These are phyloP conservation scores for Synergus gifuensis DNA, from an alignment of 2,888 invertebrate species.

Conservation along the genomic window DNA sequence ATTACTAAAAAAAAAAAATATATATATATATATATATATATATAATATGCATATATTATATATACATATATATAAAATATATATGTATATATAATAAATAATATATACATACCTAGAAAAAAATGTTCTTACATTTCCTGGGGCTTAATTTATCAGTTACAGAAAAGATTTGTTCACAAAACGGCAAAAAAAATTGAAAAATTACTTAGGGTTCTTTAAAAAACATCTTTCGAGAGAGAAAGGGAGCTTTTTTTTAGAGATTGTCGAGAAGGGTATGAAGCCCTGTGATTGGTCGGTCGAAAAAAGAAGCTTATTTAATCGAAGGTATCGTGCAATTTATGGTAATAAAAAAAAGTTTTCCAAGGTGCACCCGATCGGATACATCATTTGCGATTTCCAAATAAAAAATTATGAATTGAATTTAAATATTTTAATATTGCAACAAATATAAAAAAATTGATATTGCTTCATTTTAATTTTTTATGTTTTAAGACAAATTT, in stretches of 20 bases:
- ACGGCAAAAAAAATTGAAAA: background rate
- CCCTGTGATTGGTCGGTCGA: conserved; percentile 16
- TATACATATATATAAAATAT: too few relatives aligned
- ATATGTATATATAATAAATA: too few relatives aligned
- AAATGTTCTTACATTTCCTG: background rate
- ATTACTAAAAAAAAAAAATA: background rate
- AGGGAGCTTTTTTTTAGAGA: background rate
- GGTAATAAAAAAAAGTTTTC: conserved; percentile 61
- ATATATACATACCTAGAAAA: background rate
- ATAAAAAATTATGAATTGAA: background rate
- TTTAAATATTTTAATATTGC: background rate
- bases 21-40: too few relatives aligned
- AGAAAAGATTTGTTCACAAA: background rate
- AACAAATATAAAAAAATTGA: background rate
- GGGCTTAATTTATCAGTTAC: background rate
- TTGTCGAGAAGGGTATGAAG: conserved; percentile 16
- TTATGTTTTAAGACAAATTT: background rate
- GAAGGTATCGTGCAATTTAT: conserved; percentile 72
- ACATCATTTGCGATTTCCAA: conserved; percentile 48
- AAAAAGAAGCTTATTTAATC: conserved; percentile 56
- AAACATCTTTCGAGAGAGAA: background rate
- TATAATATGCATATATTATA: too few relatives aligned
- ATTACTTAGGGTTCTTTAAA: background rate
- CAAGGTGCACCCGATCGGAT: conserved; percentile 58
- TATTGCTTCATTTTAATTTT: background rate